These are phyloP conservation scores for Ianthella basta DNA, from an alignment of 37 sponge, comb jelly and placozoan species.

Conservation along the genomic window DNA sequence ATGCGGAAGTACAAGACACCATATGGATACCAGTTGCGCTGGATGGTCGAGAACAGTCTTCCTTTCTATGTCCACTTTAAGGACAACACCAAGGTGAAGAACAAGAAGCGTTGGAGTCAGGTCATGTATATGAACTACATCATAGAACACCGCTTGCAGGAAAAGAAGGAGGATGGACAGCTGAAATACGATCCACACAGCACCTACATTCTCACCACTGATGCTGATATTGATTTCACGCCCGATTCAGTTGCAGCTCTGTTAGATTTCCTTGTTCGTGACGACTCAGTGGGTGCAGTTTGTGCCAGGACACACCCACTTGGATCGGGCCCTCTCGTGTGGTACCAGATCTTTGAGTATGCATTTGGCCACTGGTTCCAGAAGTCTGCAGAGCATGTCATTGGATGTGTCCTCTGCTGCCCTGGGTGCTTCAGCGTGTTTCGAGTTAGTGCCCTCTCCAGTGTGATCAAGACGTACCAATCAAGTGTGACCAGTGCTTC, in stretches of 20 bases:
- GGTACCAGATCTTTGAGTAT: constrained; percentile 94
- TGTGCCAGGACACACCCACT: constrained; percentile 88
- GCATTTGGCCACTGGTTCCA: constrained; percentile 90
- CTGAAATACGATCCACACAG: constrained; percentile 31
- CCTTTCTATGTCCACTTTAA: constrained; percentile 81
- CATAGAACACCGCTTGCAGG: constrained; percentile 54
- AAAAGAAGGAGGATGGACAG: not conserved
- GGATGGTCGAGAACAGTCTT: constrained; percentile 46
- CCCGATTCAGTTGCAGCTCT: constrained; percentile 75
- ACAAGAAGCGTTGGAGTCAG: constrained; percentile 92
- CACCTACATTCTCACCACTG: constrained; percentile 93
- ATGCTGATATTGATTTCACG: constrained; percentile 91
- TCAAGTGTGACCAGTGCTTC: constrained; percentile 55
- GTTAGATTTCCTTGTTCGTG: constrained; percentile 72
- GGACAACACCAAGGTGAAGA: constrained; percentile 72
- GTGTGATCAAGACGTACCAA: constrained; percentile 68
- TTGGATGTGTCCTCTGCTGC: constrained; percentile 90
- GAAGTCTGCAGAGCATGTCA: constrained; percentile 81
- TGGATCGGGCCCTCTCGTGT: constrained; percentile 79
- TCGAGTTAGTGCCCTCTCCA: constrained; percentile 69
- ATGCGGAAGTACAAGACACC: constrained; percentile 64
- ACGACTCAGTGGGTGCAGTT: constrained; percentile 80
- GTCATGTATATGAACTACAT: constrained; percentile 97
- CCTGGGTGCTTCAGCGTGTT: constrained; percentile 93
- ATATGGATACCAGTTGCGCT: constrained; percentile 73